Evolutionary conservation across 2,888 invertebrate species (phyloP), one percentile per base, ranked within the genome.

Genomic region (Limenitis camilla): DNA sequence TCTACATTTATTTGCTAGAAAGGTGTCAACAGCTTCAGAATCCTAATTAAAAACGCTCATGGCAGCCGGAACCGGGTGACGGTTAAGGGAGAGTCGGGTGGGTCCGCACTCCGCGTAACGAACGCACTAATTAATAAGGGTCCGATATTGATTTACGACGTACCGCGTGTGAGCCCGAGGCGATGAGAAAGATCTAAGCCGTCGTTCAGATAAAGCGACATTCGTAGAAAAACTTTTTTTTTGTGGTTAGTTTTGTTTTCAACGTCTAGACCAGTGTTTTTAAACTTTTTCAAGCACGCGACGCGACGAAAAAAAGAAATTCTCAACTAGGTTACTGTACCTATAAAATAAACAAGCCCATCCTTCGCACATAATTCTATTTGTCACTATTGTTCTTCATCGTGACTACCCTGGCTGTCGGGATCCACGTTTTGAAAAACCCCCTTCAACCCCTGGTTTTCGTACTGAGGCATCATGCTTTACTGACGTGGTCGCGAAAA

Each of bases 91-190:
- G 56, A 56, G 52, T 55, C 40, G 59, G 45, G 53, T 61, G 59
- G 64, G 65, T 70, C 70, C 71, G 70, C 71, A 70, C 74, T 72
- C 71, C 72, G 69, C 73, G 76, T 72, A 73, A 72, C 75, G 80
- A 82, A 84, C 84, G 83, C 83, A 82, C 84, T 85, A 86, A 86
- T 86, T 86, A 86, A 85, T 85, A 83, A 83, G 82, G 84, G 84
- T 81, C 82, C 78, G 81, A 85, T 86, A 86, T 86, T 85, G 85
- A 86, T 86, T 86, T 81, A 85, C 81, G 81, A 76, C 72, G 78
- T 66, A 66, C 69, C 71, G 72, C 74, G 76, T 72, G 70, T 71
- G 60, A 56, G 67, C 69, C 63, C 61, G 58, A 61, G 55, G 53
- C 60, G 53, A 39, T 40, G 53, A 41, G 45, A 44, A 30, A 43